Evolutionary conservation across 2,888 invertebrate species (phyloP), one percentile per base, ranked within the genome.

Genomic region (Entomobrya multifasciata): DNA sequence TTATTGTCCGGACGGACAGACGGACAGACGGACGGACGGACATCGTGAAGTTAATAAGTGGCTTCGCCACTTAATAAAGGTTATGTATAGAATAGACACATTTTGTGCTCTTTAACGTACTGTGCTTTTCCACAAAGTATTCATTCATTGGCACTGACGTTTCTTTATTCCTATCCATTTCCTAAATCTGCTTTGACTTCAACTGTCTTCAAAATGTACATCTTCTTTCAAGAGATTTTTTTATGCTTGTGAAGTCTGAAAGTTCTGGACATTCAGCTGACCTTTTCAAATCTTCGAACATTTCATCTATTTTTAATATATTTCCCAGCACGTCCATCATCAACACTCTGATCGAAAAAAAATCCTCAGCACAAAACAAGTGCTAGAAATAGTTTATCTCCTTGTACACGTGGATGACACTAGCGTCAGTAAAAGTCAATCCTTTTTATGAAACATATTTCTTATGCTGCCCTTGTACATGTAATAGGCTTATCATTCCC

Each of bases 211-310:
- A n/a, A n/a, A n/a, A n/a, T n/a, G n/a, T n/a, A n/a, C n/a, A n/a
- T n/a, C n/a, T n/a, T n/a, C n/a, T n/a, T n/a, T n/a, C n/a, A n/a
- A n/a, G n/a, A n/a, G n/a, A n/a, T n/a, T n/a, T n/a, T n/a, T n/a
- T n/a, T n/a, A n/a, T n/a, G n/a, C n/a, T n/a, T n/a, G n/a, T n/a
- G n/a, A n/a, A n/a, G n/a, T n/a, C n/a, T n/a, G n/a, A n/a, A n/a
- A 11, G 30, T 17, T 20, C 25, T 57, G 44, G 57, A 81, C 81
- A 72, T 55, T 70, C 44, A 22, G 22, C 1, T 82, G 82, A 82
- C 82, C 82, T 82, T 82, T 82, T 74, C 57, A 82, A 60, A 72
- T 74, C 22, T 10, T 60, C 25, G 36, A 82, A 17, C 55, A 41
- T 44, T 30, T 22, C 36, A 57, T 57, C 60, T 57, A 77, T 77